phyloP scores from a whole-genome alignment of 1,140 invertebrate species.

The Cyphomyrmex costatus region DNA sequence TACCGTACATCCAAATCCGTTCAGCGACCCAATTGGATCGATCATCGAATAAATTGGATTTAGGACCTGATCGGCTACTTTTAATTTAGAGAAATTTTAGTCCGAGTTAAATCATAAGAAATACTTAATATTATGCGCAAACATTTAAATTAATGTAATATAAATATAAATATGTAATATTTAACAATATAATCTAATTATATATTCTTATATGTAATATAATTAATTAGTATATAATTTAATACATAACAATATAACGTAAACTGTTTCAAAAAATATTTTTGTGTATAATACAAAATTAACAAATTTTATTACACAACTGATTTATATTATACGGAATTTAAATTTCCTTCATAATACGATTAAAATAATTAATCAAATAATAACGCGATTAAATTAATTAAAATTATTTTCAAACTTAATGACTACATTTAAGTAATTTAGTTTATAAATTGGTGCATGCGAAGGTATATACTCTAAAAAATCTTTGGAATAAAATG shows the following conservation, averaged over 20 bases:
- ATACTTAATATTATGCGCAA: not conserved
- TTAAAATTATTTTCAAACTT: not conserved
- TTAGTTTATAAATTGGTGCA: not conserved
- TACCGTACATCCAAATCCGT: slow-evolving; percentile 20
- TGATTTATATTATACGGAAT: not conserved
- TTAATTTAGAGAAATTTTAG: slow-evolving; percentile 19
- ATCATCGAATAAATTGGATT: slow-evolving; percentile 21
- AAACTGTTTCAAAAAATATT: not conserved
- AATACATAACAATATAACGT: not conserved
- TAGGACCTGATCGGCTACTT: not conserved
- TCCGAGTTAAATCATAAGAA: not conserved
- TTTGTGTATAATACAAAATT: not conserved
- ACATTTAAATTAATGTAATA: too few relatives aligned
- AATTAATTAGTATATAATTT: not conserved
- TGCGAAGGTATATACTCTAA: not conserved
- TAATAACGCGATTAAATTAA: not conserved
- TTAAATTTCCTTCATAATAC: not conserved
- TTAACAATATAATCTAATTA: not conserved
- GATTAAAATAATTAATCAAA: not conserved
- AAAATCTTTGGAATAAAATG: too few relatives aligned
- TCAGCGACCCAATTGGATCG: not conserved
- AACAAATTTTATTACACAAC: not conserved
- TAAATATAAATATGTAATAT: not conserved
- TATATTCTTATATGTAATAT: not conserved
- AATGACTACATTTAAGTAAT: not conserved